Evolutionary conservation across 2,888 invertebrate species (phyloP).

Genomic region (Rosalia funebris): DNA sequence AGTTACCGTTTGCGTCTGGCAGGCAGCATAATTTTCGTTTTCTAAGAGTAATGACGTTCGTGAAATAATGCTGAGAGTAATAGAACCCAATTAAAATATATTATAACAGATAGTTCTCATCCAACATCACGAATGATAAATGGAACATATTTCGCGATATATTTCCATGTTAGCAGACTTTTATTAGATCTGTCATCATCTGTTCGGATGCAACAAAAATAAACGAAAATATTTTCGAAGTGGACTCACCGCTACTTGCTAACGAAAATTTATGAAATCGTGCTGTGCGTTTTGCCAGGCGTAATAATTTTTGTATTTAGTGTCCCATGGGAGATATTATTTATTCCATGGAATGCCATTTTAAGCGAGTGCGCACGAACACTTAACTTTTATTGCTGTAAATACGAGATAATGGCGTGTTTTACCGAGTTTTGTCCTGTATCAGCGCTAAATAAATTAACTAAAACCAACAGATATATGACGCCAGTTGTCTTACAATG

Average conservation of each 20-base stretch:
- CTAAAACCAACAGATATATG: no score
- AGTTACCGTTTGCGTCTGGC: no score
- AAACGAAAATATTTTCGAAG: conserved; percentile 16
- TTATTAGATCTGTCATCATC: conserved; percentile 5
- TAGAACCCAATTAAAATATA: conserved; percentile 10
- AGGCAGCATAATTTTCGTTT: no score
- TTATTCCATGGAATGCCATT: neutral
- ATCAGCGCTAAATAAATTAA: no score
- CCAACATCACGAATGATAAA: conserved; percentile 8
- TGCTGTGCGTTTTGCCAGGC: neutral
- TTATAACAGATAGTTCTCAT: neutral
- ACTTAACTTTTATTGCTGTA: no score
- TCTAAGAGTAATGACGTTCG: no score
- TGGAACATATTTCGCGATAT: neutral
- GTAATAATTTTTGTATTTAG: conserved; percentile 12
- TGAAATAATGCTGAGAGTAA: no score
- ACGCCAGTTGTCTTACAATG: no score
- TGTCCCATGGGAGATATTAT: conserved; percentile 2
- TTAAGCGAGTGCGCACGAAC: no score
- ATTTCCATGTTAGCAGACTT: neutral
- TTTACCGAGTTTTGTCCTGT: no score
- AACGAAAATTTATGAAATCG: conserved; percentile 4
- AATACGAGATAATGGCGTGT: no score
- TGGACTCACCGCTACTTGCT: neutral
- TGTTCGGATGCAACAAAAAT: conserved; percentile 5